Evolutionary conservation across 2,888 invertebrate species (phyloP), one percentile per base, ranked within the genome.

Genomic region (Nomada ruficornis): DNA sequence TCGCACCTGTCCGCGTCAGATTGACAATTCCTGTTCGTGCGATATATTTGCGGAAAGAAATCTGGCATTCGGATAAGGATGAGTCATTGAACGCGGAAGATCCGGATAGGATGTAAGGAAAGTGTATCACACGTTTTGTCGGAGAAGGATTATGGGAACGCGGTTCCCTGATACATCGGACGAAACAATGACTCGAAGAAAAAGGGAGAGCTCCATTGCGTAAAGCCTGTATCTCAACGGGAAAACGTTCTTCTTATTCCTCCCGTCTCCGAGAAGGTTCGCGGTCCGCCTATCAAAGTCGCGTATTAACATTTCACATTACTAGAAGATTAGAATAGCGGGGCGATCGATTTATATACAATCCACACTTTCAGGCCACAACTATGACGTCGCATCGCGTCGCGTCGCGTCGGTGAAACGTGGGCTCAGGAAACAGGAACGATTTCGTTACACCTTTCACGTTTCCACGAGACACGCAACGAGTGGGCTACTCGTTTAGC

Each of bases 161-260:
- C 29, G 15, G 62, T 23, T 77, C 68, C 80, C 62, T 18, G 71
- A 69, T 83, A 77, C 67, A 71, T 73, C 76, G 77, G 36, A 20
- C 18, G 69, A 79, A 55, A 86, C 86, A 86, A 86, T 81, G 79
- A 44, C 73, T 59, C 26, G 15, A 65, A 50, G 72, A 83, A 73
- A 59, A 68, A 54, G 42, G 67, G 63, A 60, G 57, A 59, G 26
- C 44, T 29, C n/a, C 18, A 11, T 86, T 86, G 70, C 65, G 59
- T 69, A 80, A 81, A 44, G 57, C 55, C 47, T 15, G 55, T 54
- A 29, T 67, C 29, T 62, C 18, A 71, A 60, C 74, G 50, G 55
- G 76, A 54, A 64, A 77, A 57, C 54, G 54, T 23, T 23, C 23
- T 59, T 62, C 71, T 60, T 71, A 42, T 59, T 62, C 44, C 57